phyloP scores from a whole-genome alignment of 2,888 invertebrate genomes.

The Tribolium freemani region DNA sequence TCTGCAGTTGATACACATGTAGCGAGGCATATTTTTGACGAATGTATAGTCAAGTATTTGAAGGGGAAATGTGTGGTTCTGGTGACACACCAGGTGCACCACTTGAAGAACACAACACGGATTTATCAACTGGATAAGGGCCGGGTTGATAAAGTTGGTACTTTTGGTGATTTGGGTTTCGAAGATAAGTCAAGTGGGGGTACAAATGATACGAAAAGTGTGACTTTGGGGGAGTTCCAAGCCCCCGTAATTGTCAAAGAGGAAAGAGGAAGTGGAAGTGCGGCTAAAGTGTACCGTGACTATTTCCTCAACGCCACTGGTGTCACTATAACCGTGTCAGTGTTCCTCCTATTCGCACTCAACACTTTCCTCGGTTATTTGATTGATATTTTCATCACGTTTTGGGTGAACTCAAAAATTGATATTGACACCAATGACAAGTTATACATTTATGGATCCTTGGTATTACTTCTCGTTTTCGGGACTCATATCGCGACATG shows the following conservation, averaged over 20 bases:
- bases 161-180: slow-evolving; percentile 76
- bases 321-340: slow-evolving; percentile 68
- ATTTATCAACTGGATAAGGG: background rate
- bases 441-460: background rate
- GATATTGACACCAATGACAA: background rate
- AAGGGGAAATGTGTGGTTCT: slow-evolving; percentile 7
- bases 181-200: slow-evolving; percentile 74
- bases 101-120: background rate
- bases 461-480: background rate
- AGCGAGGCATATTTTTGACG: background rate
- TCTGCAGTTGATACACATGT: slow-evolving; percentile 14
- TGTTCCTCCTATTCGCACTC: slow-evolving; percentile 75
- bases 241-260: slow-evolving; percentile 70
- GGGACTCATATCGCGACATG: background rate
- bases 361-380: slow-evolving; percentile 81
- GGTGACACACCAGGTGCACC: slow-evolving; percentile 13
- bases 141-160: slow-evolving; percentile 72
- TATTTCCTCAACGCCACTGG: slow-evolving; percentile 85
- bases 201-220: slow-evolving; percentile 51
- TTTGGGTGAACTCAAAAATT: slow-evolving; percentile 70
- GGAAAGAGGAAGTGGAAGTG: slow-evolving; percentile 72
- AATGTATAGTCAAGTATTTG: slow-evolving; percentile 1
- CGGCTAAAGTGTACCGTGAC: slow-evolving; percentile 72
- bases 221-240: slow-evolving; percentile 60
- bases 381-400: slow-evolving; percentile 84